Conservation (phyloP, 1,140 invertebrate genomes). For the Eufriesea mexicana region DNA sequence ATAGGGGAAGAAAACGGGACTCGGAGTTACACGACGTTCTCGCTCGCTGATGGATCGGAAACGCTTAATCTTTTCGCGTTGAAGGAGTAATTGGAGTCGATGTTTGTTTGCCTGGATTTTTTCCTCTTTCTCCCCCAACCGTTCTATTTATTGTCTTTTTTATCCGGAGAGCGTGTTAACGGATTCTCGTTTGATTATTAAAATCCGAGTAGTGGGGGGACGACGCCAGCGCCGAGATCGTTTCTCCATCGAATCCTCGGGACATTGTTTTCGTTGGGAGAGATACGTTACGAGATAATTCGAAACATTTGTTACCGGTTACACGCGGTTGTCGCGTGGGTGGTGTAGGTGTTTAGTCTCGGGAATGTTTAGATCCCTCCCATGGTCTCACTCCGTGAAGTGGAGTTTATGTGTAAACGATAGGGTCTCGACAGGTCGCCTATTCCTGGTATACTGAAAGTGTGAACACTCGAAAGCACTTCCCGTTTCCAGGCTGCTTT, state of each 20-base stretch:
- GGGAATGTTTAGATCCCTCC: slow-evolving; percentile 1
- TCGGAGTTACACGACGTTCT: slow-evolving; percentile 13
- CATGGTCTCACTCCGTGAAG: not conserved
- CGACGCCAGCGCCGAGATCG: not conserved
- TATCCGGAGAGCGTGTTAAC: too few species aligned
- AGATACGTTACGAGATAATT: not conserved
- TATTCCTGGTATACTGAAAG: slow-evolving; percentile 25
- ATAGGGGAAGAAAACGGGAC: slow-evolving; percentile 2
- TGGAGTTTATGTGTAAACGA: slow-evolving; percentile 13
- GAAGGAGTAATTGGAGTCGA: slow-evolving; percentile 4
- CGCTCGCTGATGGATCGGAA: slow-evolving; percentile 12
- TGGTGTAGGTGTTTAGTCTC: not conserved
- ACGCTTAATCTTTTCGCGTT: slow-evolving; percentile 11
- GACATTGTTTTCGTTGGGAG: not conserved
- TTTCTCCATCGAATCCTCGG: not conserved
- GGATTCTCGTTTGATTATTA: slow-evolving; percentile 4
- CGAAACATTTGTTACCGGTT: slow-evolving; percentile 16
- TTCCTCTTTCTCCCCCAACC: not conserved
- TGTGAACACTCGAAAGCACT: slow-evolving; percentile 26
- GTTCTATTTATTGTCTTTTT: not conserved
- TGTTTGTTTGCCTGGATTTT: not conserved
- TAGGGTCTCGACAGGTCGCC: slow-evolving; percentile 13
- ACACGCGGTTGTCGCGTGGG: slow-evolving; percentile 6
- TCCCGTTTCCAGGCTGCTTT: not conserved
- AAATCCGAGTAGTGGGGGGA: not conserved